phyloP scores from a whole-genome alignment of 2,888 invertebrate species.

The Bombyx huttoni region DNA sequence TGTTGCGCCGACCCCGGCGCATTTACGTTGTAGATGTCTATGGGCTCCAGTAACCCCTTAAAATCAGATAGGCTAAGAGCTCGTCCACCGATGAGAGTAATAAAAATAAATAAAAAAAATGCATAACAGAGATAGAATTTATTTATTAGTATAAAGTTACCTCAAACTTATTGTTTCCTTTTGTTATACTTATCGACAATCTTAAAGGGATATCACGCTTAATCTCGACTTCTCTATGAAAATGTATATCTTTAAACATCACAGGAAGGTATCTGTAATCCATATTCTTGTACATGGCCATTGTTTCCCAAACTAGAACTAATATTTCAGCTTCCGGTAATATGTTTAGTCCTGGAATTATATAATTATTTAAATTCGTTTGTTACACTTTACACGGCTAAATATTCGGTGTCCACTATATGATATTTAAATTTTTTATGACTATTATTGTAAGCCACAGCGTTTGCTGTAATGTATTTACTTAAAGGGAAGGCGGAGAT shows the following conservation, averaged over 20 bases:
- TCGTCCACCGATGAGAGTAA: too few relatives aligned
- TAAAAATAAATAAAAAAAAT: too few relatives aligned
- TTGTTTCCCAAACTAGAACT: conserved; percentile 55
- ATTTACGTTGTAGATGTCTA: too few relatives aligned
- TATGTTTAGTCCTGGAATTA: conserved; percentile 57
- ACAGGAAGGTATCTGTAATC: conserved; percentile 21
- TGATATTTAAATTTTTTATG: too few relatives aligned
- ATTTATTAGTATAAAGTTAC: conserved; percentile 1
- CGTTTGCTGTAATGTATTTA: too few relatives aligned
- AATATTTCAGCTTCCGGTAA: conserved; percentile 75
- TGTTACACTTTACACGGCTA: neutral
- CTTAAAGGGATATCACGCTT: conserved; percentile 5
- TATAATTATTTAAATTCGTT: neutral
- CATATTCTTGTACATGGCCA: conserved; percentile 38
- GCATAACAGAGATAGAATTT: too few relatives aligned
- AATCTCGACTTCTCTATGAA: conserved; percentile 8
- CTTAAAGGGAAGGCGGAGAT: too few relatives aligned
- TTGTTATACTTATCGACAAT: conserved; percentile 1
- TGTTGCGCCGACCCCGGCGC: too few relatives aligned
- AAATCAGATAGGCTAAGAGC: too few relatives aligned
- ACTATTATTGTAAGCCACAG: too few relatives aligned
- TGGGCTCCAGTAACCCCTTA: too few relatives aligned
- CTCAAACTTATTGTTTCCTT: conserved; percentile 1
- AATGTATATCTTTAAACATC: conserved; percentile 7
- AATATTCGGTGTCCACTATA: neutral